These are phyloP conservation scores for Bicyclus anynana DNA, from an alignment of 1,140 invertebrate genomes.

Conservation along the genomic window DNA sequence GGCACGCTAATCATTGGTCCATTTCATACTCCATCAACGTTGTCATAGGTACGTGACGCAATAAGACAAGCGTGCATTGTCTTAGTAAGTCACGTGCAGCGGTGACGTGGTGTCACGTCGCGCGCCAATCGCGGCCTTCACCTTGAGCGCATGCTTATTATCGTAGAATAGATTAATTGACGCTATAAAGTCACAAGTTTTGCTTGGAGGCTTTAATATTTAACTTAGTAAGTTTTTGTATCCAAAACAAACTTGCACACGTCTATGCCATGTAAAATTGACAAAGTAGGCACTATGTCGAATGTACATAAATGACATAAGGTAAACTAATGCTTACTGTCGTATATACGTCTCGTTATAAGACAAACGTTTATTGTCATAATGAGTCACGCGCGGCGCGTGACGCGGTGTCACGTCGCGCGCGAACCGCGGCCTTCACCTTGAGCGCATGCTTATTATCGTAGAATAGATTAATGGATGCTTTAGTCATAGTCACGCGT, in stretches of 20 bases:
- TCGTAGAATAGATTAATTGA: constrained; percentile 45
- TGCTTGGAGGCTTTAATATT: no score
- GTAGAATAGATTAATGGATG: constrained; percentile 48
- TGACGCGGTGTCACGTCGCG: constrained; percentile 39
- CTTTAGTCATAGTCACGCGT: constrained; percentile 49
- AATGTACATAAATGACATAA: no score
- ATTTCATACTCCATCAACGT: no score
- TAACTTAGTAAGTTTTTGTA: no score
- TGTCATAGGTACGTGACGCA: background rate
- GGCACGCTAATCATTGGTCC: no score
- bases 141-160: constrained; percentile 50
- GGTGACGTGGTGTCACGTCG: constrained; percentile 38
- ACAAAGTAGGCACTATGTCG: no score
- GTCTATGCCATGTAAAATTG: no score
- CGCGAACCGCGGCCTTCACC: constrained; percentile 61
- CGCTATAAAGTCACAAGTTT: constrained; percentile 46
- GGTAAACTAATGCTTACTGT: background rate
- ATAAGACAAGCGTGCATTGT: constrained; percentile 3
- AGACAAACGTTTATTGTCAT: background rate
- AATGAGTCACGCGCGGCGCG: constrained; percentile 23
- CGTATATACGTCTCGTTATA: background rate
- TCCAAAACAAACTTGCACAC: no score
- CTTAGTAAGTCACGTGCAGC: constrained; percentile 21
- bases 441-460: constrained; percentile 45
- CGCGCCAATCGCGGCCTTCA: constrained; percentile 58